Evolutionary conservation across 2,888 invertebrate genomes (phyloP), one percentile per base, ranked within the genome.

Genomic region (Andrena minutula): DNA sequence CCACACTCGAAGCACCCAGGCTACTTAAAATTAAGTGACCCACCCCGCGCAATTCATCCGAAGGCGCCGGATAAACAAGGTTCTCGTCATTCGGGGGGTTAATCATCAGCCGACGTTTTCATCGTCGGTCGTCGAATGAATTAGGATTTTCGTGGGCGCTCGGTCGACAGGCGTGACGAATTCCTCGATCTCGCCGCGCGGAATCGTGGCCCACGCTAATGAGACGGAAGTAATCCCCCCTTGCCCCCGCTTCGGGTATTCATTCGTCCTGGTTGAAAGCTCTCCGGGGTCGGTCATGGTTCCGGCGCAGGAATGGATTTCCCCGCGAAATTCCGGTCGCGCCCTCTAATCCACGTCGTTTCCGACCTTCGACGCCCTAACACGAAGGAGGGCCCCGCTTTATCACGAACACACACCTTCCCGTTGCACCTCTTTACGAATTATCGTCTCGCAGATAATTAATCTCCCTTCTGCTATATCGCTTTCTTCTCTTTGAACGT

Each of bases 211-310:
- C 79, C 65, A 76, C 83, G 84, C 86, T 89, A 90, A 90, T 90
- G 91, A 88, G 88, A 88, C 89, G 90, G 89, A 91, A 91, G 89
- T 89, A 88, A 91, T 91, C 82, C 88, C 69, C 53, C 49, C 73
- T 58, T 16, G 41, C 41, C 20, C 47, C 70, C 63, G 23, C 49
- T 49, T 61, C 78, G 72, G 83, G 84, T 82, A 87, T 90, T 89
- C 89, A 86, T 89, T 89, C 88, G 82, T 84, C 71, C 81, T 79
- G 71, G 78, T 73, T 83, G 89, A 89, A 87, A 88, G 86, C 86
- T 81, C 85, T 79, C 79, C 75, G 26, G 83, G 82, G 78, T 88
- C 85, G 86, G 85, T 82, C 85, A 88, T 88, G 83, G 82, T 88
- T 88, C 85, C 88, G 83, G 79, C 68, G 66, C 70, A 79, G 85